Conservation (phyloP, 2,113 vertebrate genomes). For the Xenopus tropicalis region DNA sequence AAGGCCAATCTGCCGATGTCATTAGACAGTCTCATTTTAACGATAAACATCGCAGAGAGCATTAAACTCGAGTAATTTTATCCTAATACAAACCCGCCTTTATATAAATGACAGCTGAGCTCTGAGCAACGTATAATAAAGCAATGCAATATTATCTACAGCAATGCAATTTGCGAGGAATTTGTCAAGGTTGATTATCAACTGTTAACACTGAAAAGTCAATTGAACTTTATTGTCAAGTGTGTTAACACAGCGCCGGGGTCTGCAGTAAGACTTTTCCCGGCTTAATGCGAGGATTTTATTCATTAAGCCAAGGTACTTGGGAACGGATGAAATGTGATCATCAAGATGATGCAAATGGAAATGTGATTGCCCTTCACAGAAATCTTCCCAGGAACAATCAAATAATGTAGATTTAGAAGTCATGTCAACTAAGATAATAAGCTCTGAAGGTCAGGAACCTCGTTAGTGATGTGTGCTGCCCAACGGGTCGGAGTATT, state of each 20-base stretch:
- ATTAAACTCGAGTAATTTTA: neutral
- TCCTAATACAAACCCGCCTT: neutral
- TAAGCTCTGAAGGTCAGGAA: conserved; percentile 38
- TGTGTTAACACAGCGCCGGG: conserved; percentile 19
- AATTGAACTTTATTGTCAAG: conserved; percentile 44
- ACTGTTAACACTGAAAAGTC: conserved; percentile 43
- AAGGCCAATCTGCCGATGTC: too few relatives aligned
- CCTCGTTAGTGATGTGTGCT: conserved; percentile 21
- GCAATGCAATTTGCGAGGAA: conserved; percentile 42
- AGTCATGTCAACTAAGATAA: conserved; percentile 39
- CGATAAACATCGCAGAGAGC: too few relatives aligned
- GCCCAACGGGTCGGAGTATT: conserved; percentile 21
- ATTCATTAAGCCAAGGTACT: conserved; percentile 43
- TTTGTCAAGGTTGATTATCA: conserved; percentile 43
- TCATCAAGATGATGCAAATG: conserved; percentile 44
- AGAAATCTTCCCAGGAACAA: conserved; percentile 43
- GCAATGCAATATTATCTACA: conserved; percentile 36
- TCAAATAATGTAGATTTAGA: conserved; percentile 43
- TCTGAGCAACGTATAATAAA: conserved; percentile 21
- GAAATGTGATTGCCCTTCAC: conserved; percentile 46
- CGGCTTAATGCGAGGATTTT: conserved; percentile 33
- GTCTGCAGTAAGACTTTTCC: conserved; percentile 10
- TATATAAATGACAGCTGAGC: conserved; percentile 14
- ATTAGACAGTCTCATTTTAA: too few relatives aligned
- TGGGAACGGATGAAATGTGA: conserved; percentile 41